Percentiles rank a stretch among this genome's conserved stretches.
Conservation (phyloP, 2,797 vertebrate genomes). For the Danio choprae region DNA sequence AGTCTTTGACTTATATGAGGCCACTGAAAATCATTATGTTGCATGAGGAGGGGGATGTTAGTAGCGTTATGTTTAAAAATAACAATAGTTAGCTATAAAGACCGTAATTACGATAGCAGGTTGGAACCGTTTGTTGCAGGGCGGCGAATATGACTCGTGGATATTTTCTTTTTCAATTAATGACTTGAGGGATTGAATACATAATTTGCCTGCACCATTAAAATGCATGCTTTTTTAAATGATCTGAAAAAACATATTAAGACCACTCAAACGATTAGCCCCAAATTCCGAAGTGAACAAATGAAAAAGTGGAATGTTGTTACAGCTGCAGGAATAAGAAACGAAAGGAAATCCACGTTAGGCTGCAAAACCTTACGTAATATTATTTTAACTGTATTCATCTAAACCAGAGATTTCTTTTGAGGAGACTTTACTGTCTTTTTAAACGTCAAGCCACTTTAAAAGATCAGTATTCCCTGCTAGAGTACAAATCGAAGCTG, state of each 20-base stretch:
- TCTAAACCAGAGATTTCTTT: constrained; percentile 9
- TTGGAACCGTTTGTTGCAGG: not conserved
- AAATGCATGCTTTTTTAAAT: constrained; percentile 15
- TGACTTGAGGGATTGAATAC: not conserved
- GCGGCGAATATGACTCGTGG: not conserved
- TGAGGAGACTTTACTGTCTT: not conserved
- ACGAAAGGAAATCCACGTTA: constrained; percentile 64
- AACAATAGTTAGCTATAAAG: constrained; percentile 15
- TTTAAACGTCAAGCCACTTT: not conserved
- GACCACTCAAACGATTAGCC: constrained; percentile 20
- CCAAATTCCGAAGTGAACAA: constrained; percentile 46
- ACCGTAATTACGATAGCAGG: not conserved
- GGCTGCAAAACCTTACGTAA: constrained; percentile 52
- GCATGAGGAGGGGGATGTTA: not conserved
- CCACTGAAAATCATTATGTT: constrained; percentile 29
- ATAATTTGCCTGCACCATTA: constrained; percentile 1
- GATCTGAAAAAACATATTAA: constrained; percentile 31
- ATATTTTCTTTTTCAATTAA: not conserved
- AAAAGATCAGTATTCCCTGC: not conserved
- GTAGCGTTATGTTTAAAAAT: constrained; percentile 31
- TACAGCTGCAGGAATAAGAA: constrained; percentile 55
- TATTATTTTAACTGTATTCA: constrained; percentile 13
- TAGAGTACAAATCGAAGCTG: not conserved
- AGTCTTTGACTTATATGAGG: constrained; percentile 29
- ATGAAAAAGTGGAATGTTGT: constrained; percentile 47